Base-by-base conservation (phyloP, 1,140 invertebrate species). In the Zeugodacus cucurbitae region DNA sequence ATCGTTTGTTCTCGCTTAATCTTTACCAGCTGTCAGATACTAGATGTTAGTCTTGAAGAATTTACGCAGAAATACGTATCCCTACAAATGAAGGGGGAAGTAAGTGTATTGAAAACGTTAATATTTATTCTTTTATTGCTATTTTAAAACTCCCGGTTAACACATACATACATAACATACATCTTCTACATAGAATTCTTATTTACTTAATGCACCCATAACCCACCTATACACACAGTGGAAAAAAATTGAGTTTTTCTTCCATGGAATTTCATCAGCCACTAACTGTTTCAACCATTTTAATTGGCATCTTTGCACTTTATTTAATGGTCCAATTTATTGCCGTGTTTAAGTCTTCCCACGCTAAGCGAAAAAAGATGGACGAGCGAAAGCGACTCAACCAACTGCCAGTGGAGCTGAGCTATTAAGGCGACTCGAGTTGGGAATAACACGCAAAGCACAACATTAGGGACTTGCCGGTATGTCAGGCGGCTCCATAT, bases 321-420 rank as follows among this genome's bases (percentile, higher is more conserved):
- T 82, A 82, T 82, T 82, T 82, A 82, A 82, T 82, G 74, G 74
- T 29, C 41, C 74, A 82, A 82, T 22, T 44, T 48, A 82, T 82
- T 82, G 74, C 41, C 74, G 41, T 82, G 41, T 82, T 82, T 82
- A 82, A 82, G 37, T 82, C n/a, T 22, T 6, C 74, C 74, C 74
- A 48, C 74, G 74, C 41, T 44, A 14, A 48, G 41, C 44, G 74
- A n/a, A 78, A 82, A 82, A 82, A 48, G 74, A 34, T n/a, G 74
- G n/a, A 41, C 74, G n/a, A 48, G 41, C 26, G 14, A 44, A 74
- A 74, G 34, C 6, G 22, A 74, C 70, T n/a, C 37, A 82, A 82
- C 74, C 26, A 48, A 37, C 74, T 41, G 74, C 37, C 74, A 44
- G 37, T 8, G 37, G 74, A 82, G 44, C 44, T 82, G 67, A n/a